Conservation (phyloP, 2,113 vertebrate species). For the Epinephelus fuscoguttatus region DNA sequence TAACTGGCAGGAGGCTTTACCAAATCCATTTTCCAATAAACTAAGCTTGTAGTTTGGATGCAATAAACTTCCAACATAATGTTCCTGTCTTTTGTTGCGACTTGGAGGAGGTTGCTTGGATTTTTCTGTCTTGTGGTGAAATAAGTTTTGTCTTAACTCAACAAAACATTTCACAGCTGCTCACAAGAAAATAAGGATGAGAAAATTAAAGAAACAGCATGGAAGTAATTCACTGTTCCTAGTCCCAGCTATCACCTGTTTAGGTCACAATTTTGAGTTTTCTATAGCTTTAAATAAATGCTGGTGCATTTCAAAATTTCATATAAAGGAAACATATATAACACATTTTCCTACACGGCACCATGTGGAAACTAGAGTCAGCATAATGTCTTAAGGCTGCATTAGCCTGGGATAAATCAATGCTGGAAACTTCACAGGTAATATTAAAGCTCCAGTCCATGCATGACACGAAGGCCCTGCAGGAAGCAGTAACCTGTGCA, state of each 20-base stretch:
- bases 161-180: not conserved
- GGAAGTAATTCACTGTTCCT: not conserved
- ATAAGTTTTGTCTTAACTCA: not conserved
- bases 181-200: too few relatives aligned
- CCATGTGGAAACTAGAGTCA: not conserved
- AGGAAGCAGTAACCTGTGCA: slow-evolving; percentile 28
- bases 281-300: not conserved
- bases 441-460: slow-evolving; percentile 2
- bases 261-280: not conserved
- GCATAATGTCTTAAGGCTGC: too few relatives aligned
- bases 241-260: not conserved
- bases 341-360: not conserved
- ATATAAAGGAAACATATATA: not conserved
- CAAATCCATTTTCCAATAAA: slow-evolving; percentile 10
- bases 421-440: not conserved
- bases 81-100: not conserved
- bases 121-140: not conserved
- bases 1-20: not conserved
- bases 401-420: not conserved
- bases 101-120: not conserved
- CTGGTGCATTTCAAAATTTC: not conserved
- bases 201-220: not conserved
- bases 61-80: not conserved
- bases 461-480: not conserved
- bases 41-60: not conserved